Evolutionary conservation across 2,797 vertebrate genomes (phyloP).

Genomic region (Lithobates pipiens): DNA sequence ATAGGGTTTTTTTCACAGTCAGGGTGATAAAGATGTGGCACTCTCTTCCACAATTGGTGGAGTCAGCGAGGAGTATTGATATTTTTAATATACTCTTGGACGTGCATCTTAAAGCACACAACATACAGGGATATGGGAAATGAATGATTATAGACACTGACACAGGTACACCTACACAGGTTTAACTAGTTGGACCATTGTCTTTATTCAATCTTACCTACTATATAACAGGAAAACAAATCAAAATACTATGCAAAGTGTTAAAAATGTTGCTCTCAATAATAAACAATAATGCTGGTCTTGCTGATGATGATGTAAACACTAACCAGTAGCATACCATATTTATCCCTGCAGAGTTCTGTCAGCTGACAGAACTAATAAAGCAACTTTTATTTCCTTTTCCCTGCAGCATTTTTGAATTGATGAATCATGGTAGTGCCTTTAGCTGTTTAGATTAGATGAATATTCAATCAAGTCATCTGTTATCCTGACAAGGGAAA

Average conservation of each 20-base stretch:
- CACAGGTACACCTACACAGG: too few relatives aligned
- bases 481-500: conserved; percentile 51
- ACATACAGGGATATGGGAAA: too few relatives aligned
- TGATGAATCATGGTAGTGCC: conserved; percentile 49
- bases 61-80: too few relatives aligned
- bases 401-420: conserved; percentile 34
- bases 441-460: conserved; percentile 56
- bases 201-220: too few relatives aligned
- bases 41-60: too few relatives aligned
- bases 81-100: too few relatives aligned
- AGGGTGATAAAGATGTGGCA: too few relatives aligned
- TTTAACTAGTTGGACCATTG: too few relatives aligned
- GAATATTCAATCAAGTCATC: conserved; percentile 58
- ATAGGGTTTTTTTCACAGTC: too few relatives aligned
- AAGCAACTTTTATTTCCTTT: conserved; percentile 46
- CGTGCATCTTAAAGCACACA: too few relatives aligned
- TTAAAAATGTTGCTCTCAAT: background rate
- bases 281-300: background rate
- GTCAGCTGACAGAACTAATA: conserved; percentile 46
- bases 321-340: background rate
- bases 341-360: background rate
- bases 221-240: background rate
- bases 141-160: too few relatives aligned
- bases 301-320: background rate
- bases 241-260: background rate